Base-by-base conservation (phyloP, 2,113 vertebrate species). In the Eurypyga helias region DNA sequence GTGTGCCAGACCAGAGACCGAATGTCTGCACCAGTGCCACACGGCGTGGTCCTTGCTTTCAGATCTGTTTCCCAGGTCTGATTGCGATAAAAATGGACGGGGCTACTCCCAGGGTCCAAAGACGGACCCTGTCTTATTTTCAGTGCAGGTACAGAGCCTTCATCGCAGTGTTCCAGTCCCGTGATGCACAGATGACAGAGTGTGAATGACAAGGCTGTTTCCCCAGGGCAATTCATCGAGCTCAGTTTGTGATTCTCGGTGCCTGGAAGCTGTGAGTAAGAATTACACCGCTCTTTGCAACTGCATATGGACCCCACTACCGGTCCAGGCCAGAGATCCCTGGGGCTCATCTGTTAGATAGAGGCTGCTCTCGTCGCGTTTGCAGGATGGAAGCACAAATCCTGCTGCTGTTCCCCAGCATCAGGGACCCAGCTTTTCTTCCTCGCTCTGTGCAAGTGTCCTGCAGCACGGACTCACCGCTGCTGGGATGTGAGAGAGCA, bases 181-280 rank as follows among this genome's bases (percentile, higher is more conserved):
- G 77, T 94, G 90, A 94, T 92, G 93, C 87, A 84, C 96, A 89
- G 96, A 91, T 93, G 94, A 97, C 91, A 96, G 93, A 93, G 78
- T 92, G 92, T 95, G 96, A 96, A 96, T 96, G 96, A 96, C 96
- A 96, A 96, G 94, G 96, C 96, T 96, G 1, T 96, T 94, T 95
- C 93, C 92, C 87, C 29, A 13, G 92, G 92, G 96, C 75, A 88
- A 75, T 95, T 96, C 92, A 90, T 28, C 83, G 91, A 97, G 93
- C 77, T 95, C 83, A 33, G 73, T 87, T 87, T 85, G 93, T 91
- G 93, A 96, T 76, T 91, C 94, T 84, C 75, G 43, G 70, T 88
- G 66, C 62, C 87, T 77, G 78, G 69, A 94, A 94, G 82, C 71
- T 1, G 31, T 2, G 41, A 87, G 85, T 86, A 86, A 85, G 82